These are phyloP conservation scores for Eriocheir sinensis DNA, from an alignment of 1,140 invertebrate species.

Conservation along the genomic window DNA sequence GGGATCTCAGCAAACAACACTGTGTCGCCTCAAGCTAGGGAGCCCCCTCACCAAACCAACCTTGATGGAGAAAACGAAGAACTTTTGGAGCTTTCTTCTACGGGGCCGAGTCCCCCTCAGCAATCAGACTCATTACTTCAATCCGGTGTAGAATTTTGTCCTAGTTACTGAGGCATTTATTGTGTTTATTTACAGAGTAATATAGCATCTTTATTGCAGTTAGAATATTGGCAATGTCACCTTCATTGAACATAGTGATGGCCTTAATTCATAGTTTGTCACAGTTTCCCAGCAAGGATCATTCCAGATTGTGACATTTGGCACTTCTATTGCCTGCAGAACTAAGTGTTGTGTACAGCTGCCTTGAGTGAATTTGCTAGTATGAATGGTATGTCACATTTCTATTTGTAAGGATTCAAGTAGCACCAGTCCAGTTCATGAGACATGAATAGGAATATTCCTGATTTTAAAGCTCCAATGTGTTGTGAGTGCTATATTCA, in stretches of 20 bases:
- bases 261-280: background rate
- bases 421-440: too few relatives aligned
- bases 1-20: slow-evolving; percentile 68
- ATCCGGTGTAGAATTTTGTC: slow-evolving; percentile 44
- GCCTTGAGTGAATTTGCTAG: too few relatives aligned
- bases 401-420: too few relatives aligned
- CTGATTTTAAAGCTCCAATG: too few relatives aligned
- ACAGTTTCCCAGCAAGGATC: too few relatives aligned
- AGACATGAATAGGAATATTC: too few relatives aligned
- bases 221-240: background rate
- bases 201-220: background rate
- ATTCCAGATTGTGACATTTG: background rate
- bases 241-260: background rate
- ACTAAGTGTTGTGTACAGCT: too few relatives aligned
- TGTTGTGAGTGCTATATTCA: too few relatives aligned
- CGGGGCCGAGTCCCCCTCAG: slow-evolving; percentile 61
- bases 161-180: background rate
- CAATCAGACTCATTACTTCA: slow-evolving; percentile 71
- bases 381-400: too few relatives aligned
- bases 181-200: background rate
- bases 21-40: slow-evolving; percentile 65
- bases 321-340: background rate
- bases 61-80: slow-evolving; percentile 41
- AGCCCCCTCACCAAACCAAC: slow-evolving; percentile 61
- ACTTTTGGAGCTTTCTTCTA: slow-evolving; percentile 67